These are phyloP conservation scores for Pocota personata DNA, from an alignment of 2,888 invertebrate species.

Conservation along the genomic window DNA sequence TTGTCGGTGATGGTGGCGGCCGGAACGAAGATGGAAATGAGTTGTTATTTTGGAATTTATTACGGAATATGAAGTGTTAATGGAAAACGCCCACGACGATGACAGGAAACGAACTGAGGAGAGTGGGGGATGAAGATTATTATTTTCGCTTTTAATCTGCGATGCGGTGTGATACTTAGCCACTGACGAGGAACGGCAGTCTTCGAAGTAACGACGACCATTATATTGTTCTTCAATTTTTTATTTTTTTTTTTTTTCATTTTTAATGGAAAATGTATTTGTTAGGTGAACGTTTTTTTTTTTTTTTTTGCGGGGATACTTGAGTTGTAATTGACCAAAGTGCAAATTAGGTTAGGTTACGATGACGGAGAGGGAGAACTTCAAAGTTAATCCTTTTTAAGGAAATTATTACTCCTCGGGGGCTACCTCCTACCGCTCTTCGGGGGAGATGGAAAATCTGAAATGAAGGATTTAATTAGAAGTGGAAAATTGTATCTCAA, in stretches of 20 bases:
- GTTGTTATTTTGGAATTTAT: conserved; percentile 69
- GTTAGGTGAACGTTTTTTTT: not conserved
- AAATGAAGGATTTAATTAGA: conserved; percentile 53
- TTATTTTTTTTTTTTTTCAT: not conserved
- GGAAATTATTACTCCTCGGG: not conserved
- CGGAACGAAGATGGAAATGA: conserved; percentile 66
- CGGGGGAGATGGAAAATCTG: not conserved
- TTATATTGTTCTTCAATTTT: conserved; percentile 8
- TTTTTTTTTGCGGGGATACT: not conserved
- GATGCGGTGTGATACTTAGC: conserved; percentile 25
- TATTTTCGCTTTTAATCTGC: conserved; percentile 57
- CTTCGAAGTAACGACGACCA: not conserved
- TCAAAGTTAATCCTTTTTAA: conserved; percentile 4
- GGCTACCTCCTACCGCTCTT: not conserved
- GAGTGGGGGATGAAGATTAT: conserved; percentile 28
- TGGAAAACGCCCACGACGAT: conserved; percentile 60
- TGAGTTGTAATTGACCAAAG: conserved; percentile 18
- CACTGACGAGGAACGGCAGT: not conserved
- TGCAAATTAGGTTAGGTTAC: conserved; percentile 1
- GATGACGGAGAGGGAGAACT: not conserved
- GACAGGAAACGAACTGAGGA: conserved; percentile 22
- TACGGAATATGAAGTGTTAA: conserved; percentile 72
- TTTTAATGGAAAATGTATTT: not conserved
- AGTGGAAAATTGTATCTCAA: conserved; percentile 66
- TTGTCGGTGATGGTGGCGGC: conserved; percentile 9